Base-by-base conservation (phyloP, 2,113 vertebrate species). In the Pseudonaja textilis region DNA sequence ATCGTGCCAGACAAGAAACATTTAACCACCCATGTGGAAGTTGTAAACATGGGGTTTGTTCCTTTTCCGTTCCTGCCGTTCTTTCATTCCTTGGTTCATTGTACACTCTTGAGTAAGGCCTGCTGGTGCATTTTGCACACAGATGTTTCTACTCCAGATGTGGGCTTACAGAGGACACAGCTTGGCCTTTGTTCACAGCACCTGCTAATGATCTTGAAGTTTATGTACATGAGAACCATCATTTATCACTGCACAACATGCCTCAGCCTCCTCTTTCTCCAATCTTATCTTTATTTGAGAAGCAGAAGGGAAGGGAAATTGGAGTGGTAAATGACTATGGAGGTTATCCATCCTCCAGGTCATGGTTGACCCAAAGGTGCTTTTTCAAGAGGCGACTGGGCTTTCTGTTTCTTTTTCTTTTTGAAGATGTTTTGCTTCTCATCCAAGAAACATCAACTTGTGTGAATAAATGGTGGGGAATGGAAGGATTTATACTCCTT, bases 241-340 rank as follows among this genome's bases (percentile, higher is more conserved):
- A 3, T 42, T 91, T 95, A 54, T 90, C 92, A 94, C 22, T 57
- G 92, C 2, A 95, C 64, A 94, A 81, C 81, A 16, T 47, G 94
- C 5, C 91, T 92, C 94, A 42, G 94, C 5, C 90, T 92, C 94
- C 96, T 93, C 89, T 14, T 18, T 34, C 69, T 93, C 93, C 89
- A 39, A 95, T 81, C 61, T 91, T 50, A 64, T 26, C 86, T 89
- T 93, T 89, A 92, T 25, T 29, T 50, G 25, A 89, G 25, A 10
- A 85, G 93, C 50, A 54, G 96, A 94, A 88, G 0, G 85, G 23
- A 55, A n/a, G 87, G 34, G 1, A 89, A 56, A 50, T 93, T 29
- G 2, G 91, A 14, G 57, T 93, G 23, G 16, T 91, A 74, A 59
- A 59, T 23, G 23, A 2, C 56, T 7, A 2, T 23, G 56, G 56